These are phyloP conservation scores for Gobius niger DNA, from an alignment of 2,113 vertebrate species.

Conservation along the genomic window DNA sequence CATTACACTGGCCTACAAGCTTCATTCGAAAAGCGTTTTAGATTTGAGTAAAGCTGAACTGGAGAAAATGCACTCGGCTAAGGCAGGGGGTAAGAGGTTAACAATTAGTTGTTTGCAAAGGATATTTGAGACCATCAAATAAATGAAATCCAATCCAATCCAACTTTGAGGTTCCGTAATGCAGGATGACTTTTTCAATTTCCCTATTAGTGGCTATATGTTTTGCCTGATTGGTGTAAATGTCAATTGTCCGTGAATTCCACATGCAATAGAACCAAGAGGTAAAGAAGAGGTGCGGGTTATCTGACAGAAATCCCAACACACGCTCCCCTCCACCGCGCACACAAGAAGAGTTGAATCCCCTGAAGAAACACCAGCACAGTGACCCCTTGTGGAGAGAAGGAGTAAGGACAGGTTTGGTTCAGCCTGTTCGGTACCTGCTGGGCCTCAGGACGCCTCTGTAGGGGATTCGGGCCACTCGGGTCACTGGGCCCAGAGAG, in stretches of 20 bases:
- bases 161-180: too few relatives aligned
- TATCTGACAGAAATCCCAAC: constrained; percentile 19
- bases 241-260: background rate
- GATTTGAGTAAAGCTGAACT: too few relatives aligned
- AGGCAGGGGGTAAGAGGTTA: too few relatives aligned
- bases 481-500: constrained; percentile 96
- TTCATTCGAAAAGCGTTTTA: too few relatives aligned
- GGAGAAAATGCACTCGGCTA: too few relatives aligned
- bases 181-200: too few relatives aligned
- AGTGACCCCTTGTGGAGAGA: constrained; percentile 43
- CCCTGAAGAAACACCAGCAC: constrained; percentile 37
- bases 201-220: too few relatives aligned
- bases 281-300: constrained; percentile 23
- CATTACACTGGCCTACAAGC: too few relatives aligned
- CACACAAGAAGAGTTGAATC: constrained; percentile 24
- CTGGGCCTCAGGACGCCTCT: constrained; percentile 94
- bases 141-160: too few relatives aligned
- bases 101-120: too few relatives aligned
- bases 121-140: too few relatives aligned
- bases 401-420: constrained; percentile 63
- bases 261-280: constrained; percentile 36
- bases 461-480: constrained; percentile 95
- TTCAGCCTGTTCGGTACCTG: constrained; percentile 86
- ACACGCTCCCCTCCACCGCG: constrained; percentile 52
- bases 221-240: background rate